Base-by-base conservation (phyloP, 2,797 vertebrate species). In the Sebastes cheni region DNA sequence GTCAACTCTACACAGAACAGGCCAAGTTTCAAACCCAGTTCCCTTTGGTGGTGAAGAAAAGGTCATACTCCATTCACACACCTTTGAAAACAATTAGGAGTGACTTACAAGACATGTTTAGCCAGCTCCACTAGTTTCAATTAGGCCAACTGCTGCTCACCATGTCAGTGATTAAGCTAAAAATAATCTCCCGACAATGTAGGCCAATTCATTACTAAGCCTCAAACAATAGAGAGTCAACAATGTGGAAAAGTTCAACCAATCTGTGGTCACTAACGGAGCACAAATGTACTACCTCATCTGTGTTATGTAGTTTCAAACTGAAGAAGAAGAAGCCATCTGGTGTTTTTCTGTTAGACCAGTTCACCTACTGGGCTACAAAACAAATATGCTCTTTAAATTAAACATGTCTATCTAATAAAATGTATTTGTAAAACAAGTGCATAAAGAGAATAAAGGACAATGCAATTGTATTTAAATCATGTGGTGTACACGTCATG, bases 51-150 rank as follows among this genome's bases (percentile, higher is more conserved):
- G 67, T 42, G 1, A 70, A 39, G 27, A 30, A 81, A 25, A 52
- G 5, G 25, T 11, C 10, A 9, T 16, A 11, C 36, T 74, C 14
- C 64, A 69, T 60, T 75, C 70, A 72, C 32, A 66, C 29, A 65
- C 62, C 56, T 78, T 30, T 77, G 12, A 68, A 84, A 69, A 66
- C 42, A 60, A 67, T 3, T 66, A 83, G 59, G 71, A 89, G 75
- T 84, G 82, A 81, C 87, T 87, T 75, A 86, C 88, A 71, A 66
- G 80, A 92, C 93, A 90, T 89, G 93, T 92, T 92, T 55, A 79
- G 73, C 94, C 82, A 87, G 94, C 90, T 93, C 80, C 74, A 81
- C 91, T 68, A 32, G 90, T 92, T 92, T 90, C 74, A 87, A 62
- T 81, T 64, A 71, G 65, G 62, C 36, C 64, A 81, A 60, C 71